Conservation (phyloP, 2,888 invertebrate genomes). For the Molanna angustata region DNA sequence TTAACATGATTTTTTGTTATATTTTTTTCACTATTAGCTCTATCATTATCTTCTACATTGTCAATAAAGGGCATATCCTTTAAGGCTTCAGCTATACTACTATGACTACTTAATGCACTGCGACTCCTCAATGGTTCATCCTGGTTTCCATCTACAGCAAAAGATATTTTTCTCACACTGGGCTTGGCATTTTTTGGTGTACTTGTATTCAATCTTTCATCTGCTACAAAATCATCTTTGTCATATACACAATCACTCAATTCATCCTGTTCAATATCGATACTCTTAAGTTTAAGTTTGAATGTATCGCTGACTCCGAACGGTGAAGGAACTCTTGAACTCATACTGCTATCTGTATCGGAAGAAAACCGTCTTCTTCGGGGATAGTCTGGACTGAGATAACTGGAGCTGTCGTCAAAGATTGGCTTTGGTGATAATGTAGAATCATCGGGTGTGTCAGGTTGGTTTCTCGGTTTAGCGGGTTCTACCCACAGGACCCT, state of each 20-base stretch:
- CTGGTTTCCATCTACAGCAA: constrained; percentile 18
- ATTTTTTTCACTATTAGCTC: background rate
- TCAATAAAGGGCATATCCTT: constrained; percentile 32
- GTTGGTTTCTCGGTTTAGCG: constrained; percentile 15
- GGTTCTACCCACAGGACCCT: constrained; percentile 31
- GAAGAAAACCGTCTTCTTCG: constrained; percentile 26
- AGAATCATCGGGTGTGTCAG: constrained; percentile 22
- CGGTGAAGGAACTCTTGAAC: constrained; percentile 28
- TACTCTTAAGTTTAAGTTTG: constrained; percentile 8
- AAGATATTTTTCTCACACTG: constrained; percentile 26
- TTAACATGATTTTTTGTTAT: background rate
- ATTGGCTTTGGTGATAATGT: constrained; percentile 10
- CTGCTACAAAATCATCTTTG: constrained; percentile 5
- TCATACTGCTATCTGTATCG: constrained; percentile 23
- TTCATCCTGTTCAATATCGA: constrained; percentile 3
- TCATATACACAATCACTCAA: constrained; percentile 7
- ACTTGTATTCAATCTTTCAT: constrained; percentile 16
- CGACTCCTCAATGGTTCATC: constrained; percentile 6
- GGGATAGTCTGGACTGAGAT: constrained; percentile 18
- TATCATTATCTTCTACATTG: constrained; percentile 18
- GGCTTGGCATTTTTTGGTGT: constrained; percentile 19
- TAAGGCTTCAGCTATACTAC: constrained; percentile 28
- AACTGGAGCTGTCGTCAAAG: constrained; percentile 14
- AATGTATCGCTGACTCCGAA: constrained; percentile 1
- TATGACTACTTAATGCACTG: constrained; percentile 19